Percentiles rank a stretch among this genome's conserved stretches.
Evolutionary conservation across 2,888 invertebrate genomes (phyloP).

Genomic region (Julus scandinavius): DNA sequence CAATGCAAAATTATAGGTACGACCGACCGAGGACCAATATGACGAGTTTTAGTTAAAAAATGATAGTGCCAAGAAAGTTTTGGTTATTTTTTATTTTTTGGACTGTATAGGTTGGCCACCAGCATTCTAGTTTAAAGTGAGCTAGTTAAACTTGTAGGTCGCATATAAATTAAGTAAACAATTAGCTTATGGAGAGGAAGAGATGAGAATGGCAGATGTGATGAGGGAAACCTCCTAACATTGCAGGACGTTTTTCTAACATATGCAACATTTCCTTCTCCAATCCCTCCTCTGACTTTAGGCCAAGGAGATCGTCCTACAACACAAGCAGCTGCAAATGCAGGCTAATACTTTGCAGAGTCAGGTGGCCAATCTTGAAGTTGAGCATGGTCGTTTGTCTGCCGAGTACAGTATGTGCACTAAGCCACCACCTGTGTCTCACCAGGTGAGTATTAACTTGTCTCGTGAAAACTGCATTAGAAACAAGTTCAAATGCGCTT

Average conservation of each 20-base stretch:
- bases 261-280: slow-evolving; percentile 23
- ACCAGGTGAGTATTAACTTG: slow-evolving; percentile 45
- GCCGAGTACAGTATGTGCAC: not conserved
- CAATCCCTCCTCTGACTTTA: slow-evolving; percentile 47
- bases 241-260: slow-evolving; percentile 6
- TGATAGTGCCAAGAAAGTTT: not conserved
- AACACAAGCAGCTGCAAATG: slow-evolving; percentile 91
- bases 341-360: slow-evolving; percentile 87
- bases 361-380: slow-evolving; percentile 72
- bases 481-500: not conserved
- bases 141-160: not conserved
- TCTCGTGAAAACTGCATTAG: not conserved
- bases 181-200: slow-evolving; percentile 1
- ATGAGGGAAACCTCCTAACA: slow-evolving; percentile 9
- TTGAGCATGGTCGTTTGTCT: slow-evolving; percentile 63
- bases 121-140: slow-evolving; percentile 35
- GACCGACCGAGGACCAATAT: too few relatives aligned
- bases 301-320: slow-evolving; percentile 79
- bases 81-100: not conserved
- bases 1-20: too few relatives aligned
- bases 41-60: too few relatives aligned
- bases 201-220: slow-evolving; percentile 4
- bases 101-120: slow-evolving; percentile 40
- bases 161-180: not conserved
- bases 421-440: slow-evolving; percentile 24